Base-by-base conservation (phyloP, 2,888 invertebrate genomes). In the Erpobdella octoculata region DNA sequence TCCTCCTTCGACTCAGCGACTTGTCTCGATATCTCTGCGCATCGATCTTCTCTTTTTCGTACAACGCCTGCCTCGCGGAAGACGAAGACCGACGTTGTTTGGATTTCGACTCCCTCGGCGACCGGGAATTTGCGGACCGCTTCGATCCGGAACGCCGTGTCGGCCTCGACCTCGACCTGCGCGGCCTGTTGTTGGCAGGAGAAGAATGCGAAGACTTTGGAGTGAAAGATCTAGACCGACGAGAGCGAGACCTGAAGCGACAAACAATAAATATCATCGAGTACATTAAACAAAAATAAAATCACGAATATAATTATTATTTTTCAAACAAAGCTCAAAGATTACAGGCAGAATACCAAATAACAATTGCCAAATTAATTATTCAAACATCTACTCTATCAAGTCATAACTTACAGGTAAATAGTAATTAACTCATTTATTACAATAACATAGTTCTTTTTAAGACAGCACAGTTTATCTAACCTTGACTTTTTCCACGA, bases 201-300 rank as follows among this genome's bases (percentile, higher is more conserved):
- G n/a, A n/a, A n/a, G 53, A 53, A 6, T 21, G 53, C 9, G 53
- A 53, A 28, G 53, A 53, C 8, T 53, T 53, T n/a, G 53, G 21
- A 2, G 53, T 53, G n/a, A 53, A 53, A 6, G 53, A 53, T 8
- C 21, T 25, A 12, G 53, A 53, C 15, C 53, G 21, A 6, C 53
- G 53, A 25, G 67, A 38, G 46, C 67, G 38, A 6, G 31, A 53
- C n/a, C n/a, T n/a, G n/a, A n/a, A n/a, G n/a, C n/a, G n/a, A n/a
- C n/a, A n/a, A n/a, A n/a, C n/a, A n/a, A n/a, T n/a, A n/a, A 61
- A 12, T 35, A 5, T 61, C 28, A 33, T 12, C 37, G 65, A 25
- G 65, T 9, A 28, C 8, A 36, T 36, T 36, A 21, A 12, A 21
- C n/a, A 25, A 58, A 25, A 25, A 58, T 6, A 33, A 35, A 28